phyloP scores from a whole-genome alignment of 1,140 invertebrate genomes.

The Drosophila lini region DNA sequence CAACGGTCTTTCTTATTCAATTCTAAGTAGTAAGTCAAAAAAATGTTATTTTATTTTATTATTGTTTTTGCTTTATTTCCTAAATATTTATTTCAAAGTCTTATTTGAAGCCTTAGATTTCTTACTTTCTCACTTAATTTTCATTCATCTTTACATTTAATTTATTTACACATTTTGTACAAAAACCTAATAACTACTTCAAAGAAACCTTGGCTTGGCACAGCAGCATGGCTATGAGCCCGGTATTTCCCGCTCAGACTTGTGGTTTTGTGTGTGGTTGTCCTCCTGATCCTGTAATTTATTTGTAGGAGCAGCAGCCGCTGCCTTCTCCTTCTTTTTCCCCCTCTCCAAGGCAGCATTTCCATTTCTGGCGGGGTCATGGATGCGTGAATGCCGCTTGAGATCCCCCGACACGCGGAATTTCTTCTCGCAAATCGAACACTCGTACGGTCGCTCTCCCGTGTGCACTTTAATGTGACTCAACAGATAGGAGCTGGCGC shows the following conservation, averaged over 20 bases:
- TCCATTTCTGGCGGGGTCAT: conserved; percentile 83
- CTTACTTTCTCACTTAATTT: background rate
- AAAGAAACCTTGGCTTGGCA: conserved; percentile 72
- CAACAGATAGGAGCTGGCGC: conserved; percentile 93
- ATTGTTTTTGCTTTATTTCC: background rate
- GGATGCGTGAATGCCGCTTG: conserved; percentile 93
- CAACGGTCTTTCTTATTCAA: too few relatives aligned
- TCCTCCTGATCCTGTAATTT: conserved; percentile 39
- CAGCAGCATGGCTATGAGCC: conserved; percentile 59
- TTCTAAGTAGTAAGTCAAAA: too few relatives aligned
- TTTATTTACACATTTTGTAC: conserved; percentile 20
- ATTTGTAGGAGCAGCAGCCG: background rate
- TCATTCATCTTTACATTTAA: too few relatives aligned
- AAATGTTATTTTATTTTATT: too few relatives aligned
- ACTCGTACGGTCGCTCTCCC: conserved; percentile 92
- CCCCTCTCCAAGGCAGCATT: background rate
- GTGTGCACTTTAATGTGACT: conserved; percentile 97
- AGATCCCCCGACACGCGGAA: conserved; percentile 94
- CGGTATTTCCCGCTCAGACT: conserved; percentile 72
- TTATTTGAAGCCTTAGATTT: conserved; percentile 6
- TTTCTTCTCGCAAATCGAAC: conserved; percentile 91
- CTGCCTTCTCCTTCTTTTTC: conserved; percentile 13
- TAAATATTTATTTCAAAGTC: conserved; percentile 7
- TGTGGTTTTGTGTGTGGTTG: conserved; percentile 27
- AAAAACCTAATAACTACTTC: conserved; percentile 28